A percentile compares a stretch with the other conserved stretches of the same genome.
Conservation (phyloP, 2,797 vertebrate species). For the Gallinago stenura region DNA sequence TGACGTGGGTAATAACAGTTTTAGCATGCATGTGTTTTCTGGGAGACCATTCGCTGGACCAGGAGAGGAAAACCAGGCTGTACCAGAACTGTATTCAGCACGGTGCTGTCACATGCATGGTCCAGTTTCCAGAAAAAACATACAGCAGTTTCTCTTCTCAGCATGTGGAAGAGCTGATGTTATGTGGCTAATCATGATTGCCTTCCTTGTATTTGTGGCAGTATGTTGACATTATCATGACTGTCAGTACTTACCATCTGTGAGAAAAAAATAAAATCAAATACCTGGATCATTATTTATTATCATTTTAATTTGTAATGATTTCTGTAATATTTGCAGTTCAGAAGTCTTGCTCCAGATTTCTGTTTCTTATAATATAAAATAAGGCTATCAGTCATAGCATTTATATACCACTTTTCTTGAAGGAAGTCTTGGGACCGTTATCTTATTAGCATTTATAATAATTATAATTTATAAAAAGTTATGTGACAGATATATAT, state of each 20-base stretch:
- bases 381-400: neutral
- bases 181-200: neutral
- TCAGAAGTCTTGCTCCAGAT: neutral
- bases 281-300: neutral
- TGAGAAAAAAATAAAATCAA: neutral
- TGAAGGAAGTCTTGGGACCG: neutral
- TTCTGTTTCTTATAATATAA: neutral
- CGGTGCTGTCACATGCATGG: neutral
- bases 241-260: neutral
- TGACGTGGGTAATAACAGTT: rapidly evolving
- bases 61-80: neutral
- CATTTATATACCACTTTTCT: neutral
- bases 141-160: neutral
- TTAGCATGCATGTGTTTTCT: neutral
- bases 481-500: neutral
- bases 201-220: neutral
- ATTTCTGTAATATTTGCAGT: neutral
- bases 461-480: neutral
- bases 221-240: neutral
- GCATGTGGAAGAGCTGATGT: neutral
- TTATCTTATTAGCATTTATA: neutral
- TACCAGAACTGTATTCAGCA: neutral
- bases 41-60: neutral
- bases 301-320: neutral
- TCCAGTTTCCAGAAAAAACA: neutral